Percentiles rank a stretch among this genome's conserved stretches.
Conservation (phyloP, 2,113 vertebrate species). For the Lagopus muta region DNA sequence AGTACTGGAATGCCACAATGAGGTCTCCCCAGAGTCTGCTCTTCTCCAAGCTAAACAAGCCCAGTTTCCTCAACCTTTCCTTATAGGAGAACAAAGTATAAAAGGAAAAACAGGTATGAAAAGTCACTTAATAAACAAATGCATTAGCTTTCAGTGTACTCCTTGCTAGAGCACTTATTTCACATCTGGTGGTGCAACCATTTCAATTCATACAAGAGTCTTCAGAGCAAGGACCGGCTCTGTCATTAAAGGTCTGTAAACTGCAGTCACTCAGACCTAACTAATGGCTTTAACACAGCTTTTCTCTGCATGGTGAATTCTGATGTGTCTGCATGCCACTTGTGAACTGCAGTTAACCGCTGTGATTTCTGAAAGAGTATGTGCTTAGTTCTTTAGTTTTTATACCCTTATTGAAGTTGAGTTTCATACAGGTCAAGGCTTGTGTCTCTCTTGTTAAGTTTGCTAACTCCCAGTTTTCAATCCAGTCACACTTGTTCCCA, state of each 20-base stretch:
- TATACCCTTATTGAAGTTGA: neutral
- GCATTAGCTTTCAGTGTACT: neutral
- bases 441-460: neutral
- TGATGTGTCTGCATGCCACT: neutral
- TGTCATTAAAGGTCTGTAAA: neutral
- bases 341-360: neutral
- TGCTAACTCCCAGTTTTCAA: neutral
- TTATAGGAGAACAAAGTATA: slow-evolving; percentile 8
- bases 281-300: neutral
- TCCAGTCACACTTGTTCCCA: neutral
- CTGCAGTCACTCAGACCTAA: neutral
- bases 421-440: neutral
- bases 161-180: neutral
- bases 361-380: slow-evolving; percentile 1
- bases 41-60: no score
- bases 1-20: no score
- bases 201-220: neutral
- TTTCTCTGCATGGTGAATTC: neutral
- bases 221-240: neutral
- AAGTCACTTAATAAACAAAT: slow-evolving; percentile 32
- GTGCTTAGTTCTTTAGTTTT: neutral
- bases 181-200: neutral
- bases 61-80: no score
- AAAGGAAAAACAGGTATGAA: neutral
- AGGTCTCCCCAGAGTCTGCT: no score